Conservation (phyloP, 2,888 invertebrate genomes). For the Boloria selene region DNA sequence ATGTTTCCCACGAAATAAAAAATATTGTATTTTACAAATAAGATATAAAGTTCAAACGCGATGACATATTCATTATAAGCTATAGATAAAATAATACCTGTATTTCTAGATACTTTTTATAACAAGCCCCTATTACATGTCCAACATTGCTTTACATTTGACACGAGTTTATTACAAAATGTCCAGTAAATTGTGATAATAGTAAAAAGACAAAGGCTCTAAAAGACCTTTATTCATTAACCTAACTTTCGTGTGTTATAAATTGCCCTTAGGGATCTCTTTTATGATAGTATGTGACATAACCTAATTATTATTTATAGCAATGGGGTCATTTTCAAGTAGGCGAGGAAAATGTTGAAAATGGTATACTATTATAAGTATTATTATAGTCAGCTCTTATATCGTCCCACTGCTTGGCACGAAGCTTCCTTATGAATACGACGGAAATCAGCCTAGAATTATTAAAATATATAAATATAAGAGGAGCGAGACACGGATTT, state of each 20-base stretch:
- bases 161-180: slow-evolving; percentile 1
- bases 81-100: too few relatives aligned
- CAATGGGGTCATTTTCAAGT: slow-evolving; percentile 11
- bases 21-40: too few relatives aligned
- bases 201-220: slow-evolving; percentile 20
- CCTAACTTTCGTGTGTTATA: slow-evolving; percentile 32
- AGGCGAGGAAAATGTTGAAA: slow-evolving; percentile 19
- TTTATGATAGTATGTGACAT: slow-evolving; percentile 29
- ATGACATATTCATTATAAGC: too few relatives aligned
- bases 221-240: slow-evolving; percentile 31
- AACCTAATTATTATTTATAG: slow-evolving; percentile 31
- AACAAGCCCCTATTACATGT: too few relatives aligned
- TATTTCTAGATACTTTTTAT: too few relatives aligned
- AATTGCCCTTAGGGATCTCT: slow-evolving; percentile 28
- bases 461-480: too few relatives aligned
- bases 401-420: not conserved
- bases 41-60: too few relatives aligned
- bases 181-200: slow-evolving; percentile 18
- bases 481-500: too few relatives aligned
- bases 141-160: too few relatives aligned
- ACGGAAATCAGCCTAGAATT: too few relatives aligned
- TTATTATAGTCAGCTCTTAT: not conserved
- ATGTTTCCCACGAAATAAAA: too few relatives aligned
- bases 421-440: not conserved
- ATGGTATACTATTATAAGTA: not conserved